A percentile compares a stretch with the other conserved stretches of the same genome.
Conservation (phyloP, 2,797 vertebrate genomes). For the Allobates femoralis region DNA sequence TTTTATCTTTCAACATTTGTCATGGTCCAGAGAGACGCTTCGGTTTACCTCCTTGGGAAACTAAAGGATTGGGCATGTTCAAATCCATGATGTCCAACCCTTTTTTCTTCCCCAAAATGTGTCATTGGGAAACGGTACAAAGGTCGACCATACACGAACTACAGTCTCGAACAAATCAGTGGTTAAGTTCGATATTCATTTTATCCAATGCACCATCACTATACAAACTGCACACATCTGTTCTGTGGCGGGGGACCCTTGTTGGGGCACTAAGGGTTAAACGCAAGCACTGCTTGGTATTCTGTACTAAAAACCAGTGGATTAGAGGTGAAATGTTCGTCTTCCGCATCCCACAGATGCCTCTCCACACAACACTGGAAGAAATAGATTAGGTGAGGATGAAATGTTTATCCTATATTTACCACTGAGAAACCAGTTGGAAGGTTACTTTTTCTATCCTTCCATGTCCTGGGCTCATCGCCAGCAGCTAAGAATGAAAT, state of each 20-base stretch:
- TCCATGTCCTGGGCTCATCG: conserved; percentile 12
- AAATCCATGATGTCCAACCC: too few relatives aligned
- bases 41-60: too few relatives aligned
- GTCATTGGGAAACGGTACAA: too few relatives aligned
- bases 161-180: too few relatives aligned
- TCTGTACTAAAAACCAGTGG: neutral
- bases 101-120: too few relatives aligned
- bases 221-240: neutral
- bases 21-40: too few relatives aligned
- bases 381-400: neutral
- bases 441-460: conserved; percentile 17
- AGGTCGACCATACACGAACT: too few relatives aligned
- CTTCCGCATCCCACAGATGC: neutral
- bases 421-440: neutral
- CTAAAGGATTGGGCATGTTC: too few relatives aligned
- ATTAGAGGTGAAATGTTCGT: neutral
- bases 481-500: neutral
- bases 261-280: neutral
- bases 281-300: neutral
- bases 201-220: neutral
- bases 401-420: conserved; percentile 7
- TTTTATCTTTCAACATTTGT: too few relatives aligned
- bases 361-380: neutral
- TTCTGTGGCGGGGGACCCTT: neutral
- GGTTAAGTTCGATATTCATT: too few relatives aligned